Evolutionary conservation across 1,140 invertebrate species (phyloP).

Genomic region (Tetramorium alpestre): DNA sequence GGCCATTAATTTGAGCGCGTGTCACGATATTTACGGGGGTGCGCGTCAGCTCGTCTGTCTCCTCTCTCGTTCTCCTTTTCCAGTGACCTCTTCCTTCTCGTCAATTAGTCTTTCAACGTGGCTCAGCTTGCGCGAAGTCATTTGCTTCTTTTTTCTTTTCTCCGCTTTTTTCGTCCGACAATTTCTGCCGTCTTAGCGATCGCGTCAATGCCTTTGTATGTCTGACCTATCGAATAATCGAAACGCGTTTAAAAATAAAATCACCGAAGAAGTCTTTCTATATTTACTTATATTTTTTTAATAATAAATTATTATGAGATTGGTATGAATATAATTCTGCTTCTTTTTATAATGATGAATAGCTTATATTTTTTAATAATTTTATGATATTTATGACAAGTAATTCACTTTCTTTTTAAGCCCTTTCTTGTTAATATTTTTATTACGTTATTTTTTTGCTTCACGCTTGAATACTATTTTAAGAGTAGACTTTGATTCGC

Average conservation of each 20-base stretch:
- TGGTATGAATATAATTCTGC: neutral
- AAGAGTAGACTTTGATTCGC: neutral
- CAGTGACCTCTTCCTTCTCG: slow-evolving; percentile 51
- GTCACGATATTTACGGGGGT: slow-evolving; percentile 78
- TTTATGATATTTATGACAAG: neutral
- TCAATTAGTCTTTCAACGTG: slow-evolving; percentile 77
- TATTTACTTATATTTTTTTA: neutral
- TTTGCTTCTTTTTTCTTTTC: slow-evolving; percentile 24
- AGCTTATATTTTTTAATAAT: neutral
- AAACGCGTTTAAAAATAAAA: neutral
- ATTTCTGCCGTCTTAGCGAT: neutral
- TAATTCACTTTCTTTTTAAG: neutral
- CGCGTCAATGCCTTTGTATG: neutral
- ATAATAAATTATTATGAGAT: neutral
- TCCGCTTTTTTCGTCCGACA: slow-evolving; percentile 50
- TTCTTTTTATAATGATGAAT: neutral
- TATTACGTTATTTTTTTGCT: neutral
- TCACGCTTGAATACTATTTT: neutral
- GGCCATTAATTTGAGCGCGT: slow-evolving; percentile 76
- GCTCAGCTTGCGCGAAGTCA: slow-evolving; percentile 21
- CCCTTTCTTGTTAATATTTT: neutral
- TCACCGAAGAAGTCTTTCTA: neutral
- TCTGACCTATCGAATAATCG: neutral
- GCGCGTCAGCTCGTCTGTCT: slow-evolving; percentile 51
- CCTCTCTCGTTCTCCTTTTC: slow-evolving; percentile 22